A percentile compares a stretch with the other conserved stretches of the same genome.
Conservation (phyloP, 2,888 invertebrate species). For the Cryptocheilus praepositus region DNA sequence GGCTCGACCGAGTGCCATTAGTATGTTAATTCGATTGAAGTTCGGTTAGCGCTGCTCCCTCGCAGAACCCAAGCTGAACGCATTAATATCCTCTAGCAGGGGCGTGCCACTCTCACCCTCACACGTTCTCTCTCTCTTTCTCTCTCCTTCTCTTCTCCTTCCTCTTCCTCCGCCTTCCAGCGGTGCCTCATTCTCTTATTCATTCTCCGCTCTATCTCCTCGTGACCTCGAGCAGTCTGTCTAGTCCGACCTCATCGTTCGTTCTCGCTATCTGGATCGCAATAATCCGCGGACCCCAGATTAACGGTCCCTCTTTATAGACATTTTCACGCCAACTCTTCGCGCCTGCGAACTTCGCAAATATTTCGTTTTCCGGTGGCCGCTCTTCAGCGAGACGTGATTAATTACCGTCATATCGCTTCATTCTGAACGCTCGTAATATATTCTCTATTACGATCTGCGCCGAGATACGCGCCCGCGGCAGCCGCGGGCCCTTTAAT, state of each 20-base stretch:
- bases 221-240: slow-evolving; percentile 39
- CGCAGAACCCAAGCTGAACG: slow-evolving; percentile 31
- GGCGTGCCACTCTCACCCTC: neutral
- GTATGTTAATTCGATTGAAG: slow-evolving; percentile 58
- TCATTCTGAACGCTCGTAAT: neutral
- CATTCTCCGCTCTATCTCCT: slow-evolving; percentile 12
- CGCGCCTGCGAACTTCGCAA: neutral
- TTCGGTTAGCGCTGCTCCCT: slow-evolving; percentile 45
- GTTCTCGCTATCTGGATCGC: slow-evolving; percentile 21
- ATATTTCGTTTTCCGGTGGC: neutral
- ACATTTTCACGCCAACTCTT: slow-evolving; percentile 17
- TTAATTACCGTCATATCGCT: neutral
- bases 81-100: slow-evolving; percentile 35
- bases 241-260: slow-evolving; percentile 32
- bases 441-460: too few relatives aligned
- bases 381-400: neutral
- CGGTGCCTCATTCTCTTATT: slow-evolving; percentile 1
- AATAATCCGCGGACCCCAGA: slow-evolving; percentile 16
- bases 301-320: slow-evolving; percentile 11
- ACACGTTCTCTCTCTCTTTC: slow-evolving; percentile 7
- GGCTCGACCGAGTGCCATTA: slow-evolving; percentile 44
- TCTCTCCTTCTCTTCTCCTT: slow-evolving; percentile 9
- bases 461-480: too few relatives aligned
- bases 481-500: too few relatives aligned
- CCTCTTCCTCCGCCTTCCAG: neutral